phyloP scores from a whole-genome alignment of 2,113 vertebrate genomes.

The Pedetes capensis region DNA sequence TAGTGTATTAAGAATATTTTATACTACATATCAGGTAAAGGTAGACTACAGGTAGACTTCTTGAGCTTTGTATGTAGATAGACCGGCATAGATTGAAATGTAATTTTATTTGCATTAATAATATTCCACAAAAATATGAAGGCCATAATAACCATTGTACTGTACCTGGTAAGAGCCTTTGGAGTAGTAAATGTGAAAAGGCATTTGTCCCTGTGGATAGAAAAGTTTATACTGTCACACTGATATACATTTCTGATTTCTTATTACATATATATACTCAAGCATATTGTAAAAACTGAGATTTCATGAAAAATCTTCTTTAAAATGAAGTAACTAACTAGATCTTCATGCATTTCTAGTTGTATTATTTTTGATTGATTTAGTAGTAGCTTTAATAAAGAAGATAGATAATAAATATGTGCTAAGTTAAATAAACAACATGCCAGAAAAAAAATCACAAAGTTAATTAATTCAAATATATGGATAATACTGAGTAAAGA shows the following conservation, averaged over 20 bases:
- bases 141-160: background rate
- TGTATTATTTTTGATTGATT: conserved; percentile 4
- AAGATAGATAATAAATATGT: background rate
- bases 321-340: background rate
- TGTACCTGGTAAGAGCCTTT: background rate
- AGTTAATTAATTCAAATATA: conserved; percentile 30
- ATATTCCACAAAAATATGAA: conserved; percentile 29
- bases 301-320: background rate
- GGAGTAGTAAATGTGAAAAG: background rate
- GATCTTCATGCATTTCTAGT: background rate
- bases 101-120: conserved; percentile 43
- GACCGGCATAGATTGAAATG: background rate
- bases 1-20: too few species aligned
- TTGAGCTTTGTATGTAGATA: background rate
- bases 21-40: background rate
- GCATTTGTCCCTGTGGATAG: background rate
- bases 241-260: background rate
- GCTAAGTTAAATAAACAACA: background rate
- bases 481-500: background rate
- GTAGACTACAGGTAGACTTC: background rate
- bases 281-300: background rate
- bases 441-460: background rate
- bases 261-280: background rate
- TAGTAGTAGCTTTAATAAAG: conserved; percentile 14
- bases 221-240: background rate